A percentile compares a stretch with the other conserved stretches of the same genome.
These are phyloP conservation scores for Otis tarda DNA, from an alignment of 2,113 vertebrate species.

Conservation along the genomic window DNA sequence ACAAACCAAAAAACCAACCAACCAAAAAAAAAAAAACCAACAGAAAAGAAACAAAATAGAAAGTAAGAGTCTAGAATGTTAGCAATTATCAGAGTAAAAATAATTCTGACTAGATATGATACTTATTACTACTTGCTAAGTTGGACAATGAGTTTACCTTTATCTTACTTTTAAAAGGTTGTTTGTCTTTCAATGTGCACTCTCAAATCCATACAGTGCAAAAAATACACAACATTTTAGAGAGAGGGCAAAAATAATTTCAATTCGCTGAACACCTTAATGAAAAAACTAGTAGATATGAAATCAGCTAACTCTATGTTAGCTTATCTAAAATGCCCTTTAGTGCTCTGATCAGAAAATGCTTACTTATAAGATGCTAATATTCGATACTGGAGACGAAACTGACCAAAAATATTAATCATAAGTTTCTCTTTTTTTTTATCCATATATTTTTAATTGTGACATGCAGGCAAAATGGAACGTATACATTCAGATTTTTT, in stretches of 20 bases:
- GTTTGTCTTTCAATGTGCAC: not conserved
- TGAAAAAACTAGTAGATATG: not conserved
- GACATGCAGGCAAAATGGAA: not conserved
- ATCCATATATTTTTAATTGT: not conserved
- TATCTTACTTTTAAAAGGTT: not conserved
- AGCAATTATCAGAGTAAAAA: not conserved
- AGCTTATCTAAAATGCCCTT: not conserved
- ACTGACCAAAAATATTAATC: not conserved
- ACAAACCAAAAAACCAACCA: too few relatives aligned
- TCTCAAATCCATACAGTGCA: not conserved
- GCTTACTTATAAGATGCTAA: not conserved
- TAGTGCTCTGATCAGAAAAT: not conserved
- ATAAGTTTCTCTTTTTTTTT: not conserved
- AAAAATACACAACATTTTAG: not conserved
- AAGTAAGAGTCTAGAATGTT: not conserved
- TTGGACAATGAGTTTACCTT: not conserved
- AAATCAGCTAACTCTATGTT: not conserved
- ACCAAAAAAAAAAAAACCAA: not conserved
- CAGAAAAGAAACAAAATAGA: accelerated
- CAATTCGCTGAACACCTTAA: not conserved
- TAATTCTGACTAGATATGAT: not conserved
- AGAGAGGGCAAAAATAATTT: not conserved
- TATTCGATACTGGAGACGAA: not conserved
- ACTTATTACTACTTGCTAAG: not conserved
- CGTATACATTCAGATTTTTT: not conserved